phyloP scores from a whole-genome alignment of 1,140 invertebrate species.

The Wiebesia pumilae region DNA sequence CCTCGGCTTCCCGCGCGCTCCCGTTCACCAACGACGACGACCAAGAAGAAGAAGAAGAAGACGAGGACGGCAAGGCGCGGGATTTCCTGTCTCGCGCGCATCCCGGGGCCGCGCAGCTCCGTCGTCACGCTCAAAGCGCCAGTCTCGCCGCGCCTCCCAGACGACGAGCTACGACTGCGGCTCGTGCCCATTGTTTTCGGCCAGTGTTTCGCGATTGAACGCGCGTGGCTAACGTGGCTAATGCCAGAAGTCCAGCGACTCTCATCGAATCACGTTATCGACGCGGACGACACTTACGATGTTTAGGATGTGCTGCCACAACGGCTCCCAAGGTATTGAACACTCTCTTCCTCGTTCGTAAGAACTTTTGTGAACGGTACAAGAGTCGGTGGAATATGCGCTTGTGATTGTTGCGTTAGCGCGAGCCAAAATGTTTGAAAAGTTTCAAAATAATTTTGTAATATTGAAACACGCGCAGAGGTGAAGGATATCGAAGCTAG shows the following conservation, averaged over 20 bases:
- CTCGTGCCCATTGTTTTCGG: background rate
- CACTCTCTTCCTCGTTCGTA: background rate
- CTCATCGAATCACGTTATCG: too few species aligned
- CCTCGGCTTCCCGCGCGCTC: background rate
- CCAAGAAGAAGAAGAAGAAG: background rate
- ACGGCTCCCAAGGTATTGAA: conserved; percentile 5
- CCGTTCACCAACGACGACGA: background rate
- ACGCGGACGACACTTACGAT: background rate
- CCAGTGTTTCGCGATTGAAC: background rate
- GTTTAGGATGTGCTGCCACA: conserved; percentile 42
- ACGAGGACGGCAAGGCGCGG: conserved; percentile 19
- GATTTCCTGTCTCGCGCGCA: conserved; percentile 66
- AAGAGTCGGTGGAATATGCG: too few species aligned
- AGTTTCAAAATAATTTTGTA: background rate
- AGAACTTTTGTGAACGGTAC: background rate
- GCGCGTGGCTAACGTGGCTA: background rate
- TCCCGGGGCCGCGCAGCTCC: conserved; percentile 55
- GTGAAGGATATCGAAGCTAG: too few species aligned
- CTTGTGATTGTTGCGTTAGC: background rate
- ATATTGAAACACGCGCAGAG: background rate
- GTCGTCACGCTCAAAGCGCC: conserved; percentile 59
- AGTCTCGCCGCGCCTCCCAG: conserved; percentile 40
- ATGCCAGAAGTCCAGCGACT: background rate
- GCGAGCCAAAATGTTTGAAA: background rate
- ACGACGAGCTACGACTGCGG: background rate